Conservation (phyloP, 2,113 vertebrate species). For the Corythornis cristatus region DNA sequence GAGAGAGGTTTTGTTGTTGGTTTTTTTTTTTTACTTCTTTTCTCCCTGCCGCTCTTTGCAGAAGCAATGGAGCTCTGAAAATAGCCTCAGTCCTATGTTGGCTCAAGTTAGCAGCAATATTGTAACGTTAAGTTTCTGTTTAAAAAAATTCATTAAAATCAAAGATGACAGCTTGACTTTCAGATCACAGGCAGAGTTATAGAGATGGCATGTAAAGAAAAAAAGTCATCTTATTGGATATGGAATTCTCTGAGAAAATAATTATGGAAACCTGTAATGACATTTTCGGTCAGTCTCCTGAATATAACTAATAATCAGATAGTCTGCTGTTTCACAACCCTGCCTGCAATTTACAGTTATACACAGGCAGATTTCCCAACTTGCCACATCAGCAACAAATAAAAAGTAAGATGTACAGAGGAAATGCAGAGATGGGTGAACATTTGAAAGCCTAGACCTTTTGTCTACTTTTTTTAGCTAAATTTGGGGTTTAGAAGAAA, state of each 20-base stretch:
- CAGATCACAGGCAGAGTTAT: constrained; percentile 9
- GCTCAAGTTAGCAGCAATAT: neutral
- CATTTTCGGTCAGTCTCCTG: neutral
- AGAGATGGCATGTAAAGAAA: neutral
- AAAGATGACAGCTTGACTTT: constrained; percentile 22
- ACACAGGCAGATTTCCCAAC: neutral
- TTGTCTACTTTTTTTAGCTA: neutral
- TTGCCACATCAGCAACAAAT: neutral
- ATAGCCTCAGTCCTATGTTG: neutral
- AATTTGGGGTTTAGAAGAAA: neutral
- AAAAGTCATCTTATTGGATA: neutral
- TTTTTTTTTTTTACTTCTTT: neutral
- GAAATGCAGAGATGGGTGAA: neutral
- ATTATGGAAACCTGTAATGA: neutral
- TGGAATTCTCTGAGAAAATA: constrained; percentile 27
- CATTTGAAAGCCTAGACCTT: neutral
- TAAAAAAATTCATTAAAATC: constrained; percentile 4
- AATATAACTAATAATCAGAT: neutral
- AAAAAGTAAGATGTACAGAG: neutral
- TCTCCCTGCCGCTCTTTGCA: neutral
- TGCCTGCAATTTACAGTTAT: neutral
- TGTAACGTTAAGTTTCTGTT: neutral
- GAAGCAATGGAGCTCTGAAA: neutral
- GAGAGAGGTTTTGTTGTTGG: no score
- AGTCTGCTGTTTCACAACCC: neutral